These are phyloP conservation scores for Phocides pigmalion DNA, from an alignment of 1,140 invertebrate species.

Conservation along the genomic window DNA sequence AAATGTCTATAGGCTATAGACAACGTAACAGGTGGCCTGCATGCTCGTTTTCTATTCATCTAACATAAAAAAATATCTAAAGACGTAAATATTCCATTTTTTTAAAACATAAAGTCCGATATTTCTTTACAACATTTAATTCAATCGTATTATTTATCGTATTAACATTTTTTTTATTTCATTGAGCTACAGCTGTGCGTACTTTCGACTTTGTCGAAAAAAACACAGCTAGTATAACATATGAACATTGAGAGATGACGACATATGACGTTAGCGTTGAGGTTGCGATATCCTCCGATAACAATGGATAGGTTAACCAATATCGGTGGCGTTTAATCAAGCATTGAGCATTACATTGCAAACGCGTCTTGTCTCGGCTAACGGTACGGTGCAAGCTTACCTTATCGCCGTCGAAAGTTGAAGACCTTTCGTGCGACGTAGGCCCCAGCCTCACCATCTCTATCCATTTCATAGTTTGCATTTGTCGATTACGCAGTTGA, in stretches of 20 bases:
- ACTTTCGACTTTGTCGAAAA: no score
- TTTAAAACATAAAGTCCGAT: no score
- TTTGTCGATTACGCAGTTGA: conserved; percentile 48
- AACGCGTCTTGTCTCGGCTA: conserved; percentile 30
- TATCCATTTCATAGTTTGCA: conserved; percentile 79
- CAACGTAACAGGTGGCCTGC: no score
- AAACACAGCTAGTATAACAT: no score
- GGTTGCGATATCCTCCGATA: background rate
- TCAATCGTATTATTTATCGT: no score
- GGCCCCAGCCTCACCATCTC: conserved; percentile 75
- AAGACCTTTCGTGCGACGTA: conserved; percentile 60
- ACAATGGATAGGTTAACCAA: background rate
- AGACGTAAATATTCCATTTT: no score
- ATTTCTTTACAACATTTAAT: no score
- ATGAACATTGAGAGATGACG: background rate
- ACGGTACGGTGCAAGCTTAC: conserved; percentile 58
- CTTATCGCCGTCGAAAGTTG: conserved; percentile 69
- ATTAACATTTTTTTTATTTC: no score
- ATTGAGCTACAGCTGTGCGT: no score
- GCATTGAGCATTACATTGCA: background rate
- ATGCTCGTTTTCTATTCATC: no score
- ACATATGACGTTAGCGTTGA: background rate
- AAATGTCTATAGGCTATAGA: no score
- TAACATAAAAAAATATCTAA: no score
- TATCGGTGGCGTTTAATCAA: conserved; percentile 7